These are phyloP conservation scores for Helostoma temminkii DNA, from an alignment of 2,797 vertebrate species.

Conservation along the genomic window DNA sequence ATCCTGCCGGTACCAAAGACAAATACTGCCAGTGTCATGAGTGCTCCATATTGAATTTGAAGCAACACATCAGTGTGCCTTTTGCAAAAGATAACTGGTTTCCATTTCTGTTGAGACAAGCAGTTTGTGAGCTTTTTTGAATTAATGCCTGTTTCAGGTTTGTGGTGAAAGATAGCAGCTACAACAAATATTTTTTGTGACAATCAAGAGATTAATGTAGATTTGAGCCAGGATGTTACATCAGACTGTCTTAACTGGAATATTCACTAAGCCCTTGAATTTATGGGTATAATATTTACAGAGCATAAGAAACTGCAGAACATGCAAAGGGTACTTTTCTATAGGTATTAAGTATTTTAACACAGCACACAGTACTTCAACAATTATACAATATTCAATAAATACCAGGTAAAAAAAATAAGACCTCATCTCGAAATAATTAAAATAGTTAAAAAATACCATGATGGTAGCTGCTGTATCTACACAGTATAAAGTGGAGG, in stretches of 20 bases:
- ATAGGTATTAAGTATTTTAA: background rate
- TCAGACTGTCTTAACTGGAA: slow-evolving; percentile 39
- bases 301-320: slow-evolving; percentile 25
- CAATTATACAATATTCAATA: background rate
- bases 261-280: slow-evolving; percentile 26
- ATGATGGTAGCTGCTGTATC: slow-evolving; percentile 2
- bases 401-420: no score
- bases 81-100: slow-evolving; percentile 6
- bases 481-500: slow-evolving; percentile 16
- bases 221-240: slow-evolving; percentile 49
- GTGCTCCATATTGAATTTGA: slow-evolving; percentile 4
- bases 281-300: slow-evolving; percentile 14
- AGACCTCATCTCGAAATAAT: slow-evolving; percentile 1
- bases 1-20: background rate
- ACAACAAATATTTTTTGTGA: slow-evolving; percentile 31
- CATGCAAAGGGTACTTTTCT: background rate
- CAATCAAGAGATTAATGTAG: slow-evolving; percentile 45
- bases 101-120: slow-evolving; percentile 34
- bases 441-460: background rate
- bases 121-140: slow-evolving; percentile 36
- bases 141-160: slow-evolving; percentile 34
- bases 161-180: slow-evolving; percentile 35
- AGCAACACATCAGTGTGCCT: slow-evolving; percentile 5
- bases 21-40: background rate
- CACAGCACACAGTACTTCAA: background rate